Evolutionary conservation across 2,797 vertebrate genomes (phyloP).

Genomic region (Tachyglossus aculeatus): DNA sequence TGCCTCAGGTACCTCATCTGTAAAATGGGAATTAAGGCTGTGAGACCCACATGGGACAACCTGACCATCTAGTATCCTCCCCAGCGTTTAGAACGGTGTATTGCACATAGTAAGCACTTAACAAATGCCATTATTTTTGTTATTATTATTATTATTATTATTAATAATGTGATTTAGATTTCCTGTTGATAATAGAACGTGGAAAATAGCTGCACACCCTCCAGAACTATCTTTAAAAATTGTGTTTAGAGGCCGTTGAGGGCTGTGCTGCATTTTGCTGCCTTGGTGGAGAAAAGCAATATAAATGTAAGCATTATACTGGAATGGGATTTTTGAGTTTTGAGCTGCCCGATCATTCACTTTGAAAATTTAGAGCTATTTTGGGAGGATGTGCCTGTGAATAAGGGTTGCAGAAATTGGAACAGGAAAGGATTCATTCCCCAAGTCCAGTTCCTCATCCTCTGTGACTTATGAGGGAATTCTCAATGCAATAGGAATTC

Average conservation of each 20-base stretch:
- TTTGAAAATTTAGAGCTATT: conserved; percentile 16
- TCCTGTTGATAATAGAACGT: conserved; percentile 55
- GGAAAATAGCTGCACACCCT: conserved; percentile 33
- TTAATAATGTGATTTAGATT: conserved; percentile 52
- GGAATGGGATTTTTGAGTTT: neutral
- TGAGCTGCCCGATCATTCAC: neutral
- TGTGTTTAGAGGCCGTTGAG: conserved; percentile 22
- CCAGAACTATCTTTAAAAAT: neutral
- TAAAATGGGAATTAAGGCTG: too few relatives aligned
- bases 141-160: too few relatives aligned
- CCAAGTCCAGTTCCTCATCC: conserved; percentile 39
- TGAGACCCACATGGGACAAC: too few relatives aligned
- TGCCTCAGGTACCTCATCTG: too few relatives aligned
- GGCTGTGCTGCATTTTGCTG: neutral
- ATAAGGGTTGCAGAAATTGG: conserved; percentile 10
- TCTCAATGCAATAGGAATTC: conserved; percentile 57
- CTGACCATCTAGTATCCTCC: too few relatives aligned
- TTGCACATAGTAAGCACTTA: too few relatives aligned
- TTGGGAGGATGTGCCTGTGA: conserved; percentile 39
- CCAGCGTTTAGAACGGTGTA: too few relatives aligned
- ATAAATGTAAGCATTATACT: conserved; percentile 9
- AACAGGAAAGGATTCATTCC: conserved; percentile 53
- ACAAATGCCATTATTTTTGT: too few relatives aligned
- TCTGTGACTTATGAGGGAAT: conserved; percentile 23
- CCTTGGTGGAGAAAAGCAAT: too few relatives aligned